Evolutionary conservation across 2,113 vertebrate species (phyloP), one percentile per base, ranked within the genome.

Genomic region (Coregonus clupeaformis): DNA sequence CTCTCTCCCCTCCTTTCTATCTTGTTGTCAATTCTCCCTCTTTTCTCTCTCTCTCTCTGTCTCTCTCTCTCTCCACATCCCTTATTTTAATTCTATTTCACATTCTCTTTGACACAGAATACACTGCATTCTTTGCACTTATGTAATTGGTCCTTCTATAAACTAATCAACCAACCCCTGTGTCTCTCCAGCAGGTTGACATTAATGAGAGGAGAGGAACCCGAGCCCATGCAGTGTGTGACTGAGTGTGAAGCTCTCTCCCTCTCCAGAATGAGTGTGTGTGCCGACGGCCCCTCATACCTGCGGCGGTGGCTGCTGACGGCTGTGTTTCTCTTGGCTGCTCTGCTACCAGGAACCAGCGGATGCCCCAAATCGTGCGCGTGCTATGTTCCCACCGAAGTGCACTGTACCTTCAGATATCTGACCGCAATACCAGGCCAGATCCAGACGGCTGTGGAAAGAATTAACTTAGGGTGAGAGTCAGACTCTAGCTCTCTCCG

Each of bases 331-430:
- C 16, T 89, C 76, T 92, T 93, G 88, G 84, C 94, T 69, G 66
- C 81, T 0, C 2, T 77, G 22, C 49, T 84, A 0, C 89, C 85
- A 0, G n/a, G 9, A 49, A 64, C 60, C 71, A 72, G 13, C 1
- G 91, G 91, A 77, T 99, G 98, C 45, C 96, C 98, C 65, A 87
- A 82, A 64, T 91, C 90, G 30, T 99, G 98, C 13, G 87, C 93
- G 76, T 99, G 98, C 80, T 91, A 92, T 0, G 14, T 91, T 29
- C 86, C 94, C 14, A 87, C 91, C 0, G 97, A 99, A 86, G 92
- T 99, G 13, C 97, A 98, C 77, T 99, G 98, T 90, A 96, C 96
- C 0, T 98, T 99, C 89, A 94, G 94, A 68, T 96, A 98, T 88
- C 89, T 99, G 82, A 92, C 77, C 0, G 80, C 92, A 59, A 72